Evolutionary conservation across 2,113 vertebrate genomes (phyloP).

Genomic region (Petrocephalus zakoni): DNA sequence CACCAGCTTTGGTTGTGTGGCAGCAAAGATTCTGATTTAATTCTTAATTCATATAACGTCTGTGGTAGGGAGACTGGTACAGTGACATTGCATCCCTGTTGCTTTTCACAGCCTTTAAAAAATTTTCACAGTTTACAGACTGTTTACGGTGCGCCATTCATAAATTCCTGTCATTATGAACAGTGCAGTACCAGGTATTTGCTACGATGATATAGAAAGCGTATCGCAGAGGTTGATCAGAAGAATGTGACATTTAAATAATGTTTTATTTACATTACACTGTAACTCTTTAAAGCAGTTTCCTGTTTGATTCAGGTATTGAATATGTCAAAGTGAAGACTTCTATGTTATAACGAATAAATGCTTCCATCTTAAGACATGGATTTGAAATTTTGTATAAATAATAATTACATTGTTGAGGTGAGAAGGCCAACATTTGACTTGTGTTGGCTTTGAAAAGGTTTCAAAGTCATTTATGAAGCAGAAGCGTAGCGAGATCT

Average conservation of each 20-base stretch:
- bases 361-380: not conserved
- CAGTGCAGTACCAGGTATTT: not conserved
- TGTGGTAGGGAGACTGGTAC: too few relatives aligned
- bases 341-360: not conserved
- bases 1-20: too few relatives aligned
- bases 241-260: not conserved
- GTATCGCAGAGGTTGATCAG: not conserved
- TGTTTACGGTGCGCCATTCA: not conserved
- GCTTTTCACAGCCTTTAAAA: not conserved
- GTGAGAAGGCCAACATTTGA: not conserved
- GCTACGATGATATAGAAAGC: not conserved
- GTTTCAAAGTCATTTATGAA: not conserved
- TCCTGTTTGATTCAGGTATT: not conserved
- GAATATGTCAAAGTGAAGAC: not conserved
- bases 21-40: too few relatives aligned
- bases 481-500: not conserved
- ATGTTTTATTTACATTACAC: not conserved
- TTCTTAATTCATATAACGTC: too few relatives aligned
- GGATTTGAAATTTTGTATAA: constrained; percentile 24
- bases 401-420: constrained; percentile 32
- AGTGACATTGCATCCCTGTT: not conserved
- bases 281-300: not conserved
- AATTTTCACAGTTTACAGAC: not conserved
- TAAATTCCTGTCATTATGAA: not conserved
- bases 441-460: constrained; percentile 23